Evolutionary conservation across 1,140 invertebrate genomes (phyloP).

Genomic region (Drosophila equinoxialis): DNA sequence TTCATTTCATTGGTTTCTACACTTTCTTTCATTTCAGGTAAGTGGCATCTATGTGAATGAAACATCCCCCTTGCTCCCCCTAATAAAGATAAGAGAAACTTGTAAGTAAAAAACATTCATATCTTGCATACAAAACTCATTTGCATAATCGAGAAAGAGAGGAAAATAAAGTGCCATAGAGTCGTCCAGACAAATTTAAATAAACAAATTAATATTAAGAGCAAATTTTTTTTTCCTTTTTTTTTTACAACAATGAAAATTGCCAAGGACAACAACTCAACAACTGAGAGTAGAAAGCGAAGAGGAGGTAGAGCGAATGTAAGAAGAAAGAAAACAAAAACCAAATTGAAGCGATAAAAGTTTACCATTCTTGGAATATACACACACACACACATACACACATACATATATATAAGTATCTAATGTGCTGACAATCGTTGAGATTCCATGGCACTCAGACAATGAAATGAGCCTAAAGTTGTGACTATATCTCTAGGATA

Average conservation of each 20-base stretch:
- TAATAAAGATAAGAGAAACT: conserved; percentile 14
- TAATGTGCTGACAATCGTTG: conserved; percentile 78
- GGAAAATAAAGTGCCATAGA: neutral
- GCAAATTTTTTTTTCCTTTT: conserved; percentile 7
- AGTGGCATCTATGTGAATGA: conserved; percentile 41
- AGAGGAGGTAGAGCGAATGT: conserved; percentile 1
- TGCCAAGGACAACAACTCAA: conserved; percentile 55
- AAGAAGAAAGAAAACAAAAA: conserved; percentile 30
- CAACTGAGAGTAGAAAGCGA: neutral
- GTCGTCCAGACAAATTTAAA: conserved; percentile 59
- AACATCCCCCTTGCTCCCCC: neutral
- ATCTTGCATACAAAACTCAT: conserved; percentile 19
- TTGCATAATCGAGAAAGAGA: conserved; percentile 47
- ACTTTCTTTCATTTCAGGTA: conserved; percentile 57
- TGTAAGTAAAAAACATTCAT: conserved; percentile 41
- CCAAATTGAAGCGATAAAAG: conserved; percentile 55
- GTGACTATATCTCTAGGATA: conserved; percentile 56
- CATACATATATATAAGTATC: neutral
- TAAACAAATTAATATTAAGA: conserved; percentile 66
- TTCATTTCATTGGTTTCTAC: conserved; percentile 4
- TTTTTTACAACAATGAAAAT: conserved; percentile 61
- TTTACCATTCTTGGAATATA: conserved; percentile 19
- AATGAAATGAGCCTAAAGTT: conserved; percentile 31
- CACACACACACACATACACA: neutral
- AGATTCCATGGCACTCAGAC: conserved; percentile 55